Conservation (phyloP, 2,113 vertebrate species). For the Excalfactoria chinensis region DNA sequence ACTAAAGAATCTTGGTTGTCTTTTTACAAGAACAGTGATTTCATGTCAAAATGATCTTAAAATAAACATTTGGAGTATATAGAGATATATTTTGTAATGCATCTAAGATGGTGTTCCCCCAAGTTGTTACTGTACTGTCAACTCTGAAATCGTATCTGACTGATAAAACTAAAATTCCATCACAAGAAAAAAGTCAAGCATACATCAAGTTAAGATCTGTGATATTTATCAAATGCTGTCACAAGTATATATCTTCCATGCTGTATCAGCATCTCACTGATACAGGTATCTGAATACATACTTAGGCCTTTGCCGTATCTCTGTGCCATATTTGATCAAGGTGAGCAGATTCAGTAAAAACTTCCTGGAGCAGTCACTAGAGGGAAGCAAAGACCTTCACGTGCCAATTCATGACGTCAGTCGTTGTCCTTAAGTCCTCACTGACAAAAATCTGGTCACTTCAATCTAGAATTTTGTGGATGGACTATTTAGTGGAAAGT, state of each 20-base stretch:
- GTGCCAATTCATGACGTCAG: constrained; percentile 19
- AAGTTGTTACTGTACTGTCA: not conserved
- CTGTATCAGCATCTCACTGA: not conserved
- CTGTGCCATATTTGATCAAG: not conserved
- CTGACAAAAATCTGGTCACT: not conserved
- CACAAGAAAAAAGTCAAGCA: not conserved
- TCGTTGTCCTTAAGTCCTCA: not conserved
- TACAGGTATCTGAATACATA: not conserved
- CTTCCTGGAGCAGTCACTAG: constrained; percentile 54
- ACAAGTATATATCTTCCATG: not conserved
- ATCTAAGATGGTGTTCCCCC: not conserved
- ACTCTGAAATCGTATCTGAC: not conserved
- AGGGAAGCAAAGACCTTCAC: constrained; percentile 63
- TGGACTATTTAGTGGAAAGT: not conserved
- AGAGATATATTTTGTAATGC: not conserved
- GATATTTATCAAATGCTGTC: not conserved
- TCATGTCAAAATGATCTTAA: not conserved
- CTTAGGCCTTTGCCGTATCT: not conserved
- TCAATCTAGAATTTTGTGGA: not conserved
- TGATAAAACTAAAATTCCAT: not conserved
- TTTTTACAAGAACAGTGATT: not conserved
- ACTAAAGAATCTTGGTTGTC: not conserved
- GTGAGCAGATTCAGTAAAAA: not conserved
- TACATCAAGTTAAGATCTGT: not conserved
- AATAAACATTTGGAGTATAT: not conserved